Base-by-base conservation (phyloP, 2,888 invertebrate species). In the Catocala sponsa region DNA sequence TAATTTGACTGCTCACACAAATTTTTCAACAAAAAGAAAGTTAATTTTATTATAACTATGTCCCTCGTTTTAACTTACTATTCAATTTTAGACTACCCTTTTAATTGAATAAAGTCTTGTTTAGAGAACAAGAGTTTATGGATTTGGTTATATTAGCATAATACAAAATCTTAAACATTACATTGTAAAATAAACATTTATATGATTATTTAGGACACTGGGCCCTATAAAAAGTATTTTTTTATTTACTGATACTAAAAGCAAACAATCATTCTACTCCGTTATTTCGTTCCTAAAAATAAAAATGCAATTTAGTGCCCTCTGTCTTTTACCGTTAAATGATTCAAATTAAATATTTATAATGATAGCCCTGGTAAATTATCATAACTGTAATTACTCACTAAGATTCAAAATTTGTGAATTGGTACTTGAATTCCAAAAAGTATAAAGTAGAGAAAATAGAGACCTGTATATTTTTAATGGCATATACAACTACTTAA, bases 271-370 rank as follows among this genome's bases (percentile, higher is more conserved):
- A 63, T 54, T 49, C 48, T 33, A 63, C 65, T 53, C 60, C 9
- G 50, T 48, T 50, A 60, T 70, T 60, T 63, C 63, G 59, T 64
- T 65, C 65, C 60, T 74, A 63, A 67, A 55, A 65, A 65, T 56
- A 71, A 52, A 87, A 87, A 87, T 86, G 87, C 87, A 82, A 82
- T 82, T 79, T 83, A 83, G 80, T 85, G 81, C 78, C 77, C 64
- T 74, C 74, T 86, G 86, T 86, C 87, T 86, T 87, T 86, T 85
- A 74, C 53, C 49, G 15, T 65, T 65, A 59, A 59, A 41, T 52
- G 54, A 53, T 65, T 70, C 15, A 44, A 63, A 53, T 58, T 47
- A 59, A 59, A 60, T 66, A 65, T 70, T 57, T 63, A 44, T 67
- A 63, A 68, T 75, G 57, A 74, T 74, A 79, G 61, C 61, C 67